Conservation (phyloP, 2,113 vertebrate genomes). For the Pipa parva region DNA sequence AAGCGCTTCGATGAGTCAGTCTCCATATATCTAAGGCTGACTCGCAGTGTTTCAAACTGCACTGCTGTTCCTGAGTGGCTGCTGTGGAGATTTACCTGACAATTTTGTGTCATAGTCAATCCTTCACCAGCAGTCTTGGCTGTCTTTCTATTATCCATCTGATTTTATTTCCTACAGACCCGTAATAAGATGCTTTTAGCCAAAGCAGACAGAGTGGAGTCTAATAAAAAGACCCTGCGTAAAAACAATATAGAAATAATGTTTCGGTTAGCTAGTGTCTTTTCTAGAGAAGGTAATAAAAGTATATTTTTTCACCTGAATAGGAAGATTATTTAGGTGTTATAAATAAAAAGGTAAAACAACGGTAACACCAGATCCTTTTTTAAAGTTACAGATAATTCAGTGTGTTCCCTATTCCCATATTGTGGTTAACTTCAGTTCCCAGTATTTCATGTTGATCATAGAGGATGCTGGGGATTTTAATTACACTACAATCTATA, state of each 20-base stretch:
- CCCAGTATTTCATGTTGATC: no score
- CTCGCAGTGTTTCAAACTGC: conserved; percentile 9
- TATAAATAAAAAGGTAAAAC: not conserved
- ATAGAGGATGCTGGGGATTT: no score
- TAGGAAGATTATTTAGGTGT: not conserved
- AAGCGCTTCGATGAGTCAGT: conserved; percentile 20
- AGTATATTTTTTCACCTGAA: no score
- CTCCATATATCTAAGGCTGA: conserved; percentile 14
- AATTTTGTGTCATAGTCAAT: conserved; percentile 24
- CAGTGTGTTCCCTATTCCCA: no score
- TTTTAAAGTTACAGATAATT: no score
- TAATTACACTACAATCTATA: no score
- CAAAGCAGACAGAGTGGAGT: not conserved
- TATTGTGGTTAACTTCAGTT: no score
- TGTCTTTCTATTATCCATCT: conserved; percentile 23
- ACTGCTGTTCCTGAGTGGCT: not conserved
- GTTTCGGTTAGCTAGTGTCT: not conserved
- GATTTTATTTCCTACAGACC: not conserved
- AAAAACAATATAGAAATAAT: no score
- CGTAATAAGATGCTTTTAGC: conserved; percentile 7
- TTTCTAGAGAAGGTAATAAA: no score
- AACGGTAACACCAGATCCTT: not conserved
- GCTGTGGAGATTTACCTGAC: conserved; percentile 34
- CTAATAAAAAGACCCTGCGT: not conserved
- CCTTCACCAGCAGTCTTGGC: conserved; percentile 4